Base-by-base conservation (phyloP, 1,140 invertebrate genomes). In the Ostrea edulis region DNA sequence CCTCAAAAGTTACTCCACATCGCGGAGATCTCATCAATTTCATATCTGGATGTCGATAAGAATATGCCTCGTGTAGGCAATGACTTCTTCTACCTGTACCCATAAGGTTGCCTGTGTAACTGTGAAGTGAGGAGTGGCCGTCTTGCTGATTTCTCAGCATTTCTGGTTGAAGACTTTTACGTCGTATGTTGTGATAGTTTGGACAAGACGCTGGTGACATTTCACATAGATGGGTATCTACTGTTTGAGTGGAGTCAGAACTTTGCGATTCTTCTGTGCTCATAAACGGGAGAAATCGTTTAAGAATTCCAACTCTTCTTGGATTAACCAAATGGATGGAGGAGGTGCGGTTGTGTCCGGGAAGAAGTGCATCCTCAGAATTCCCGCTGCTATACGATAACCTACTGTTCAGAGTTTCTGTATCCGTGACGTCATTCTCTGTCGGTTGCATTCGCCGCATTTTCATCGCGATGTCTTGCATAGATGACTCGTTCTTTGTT, bases 401-500 rank as follows among this genome's bases (percentile, higher is more conserved):
- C n/a, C 55, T n/a, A 62, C 55, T 62, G 55, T 62, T 62, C 17
- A 62, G 55, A n/a, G 55, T 62, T 62, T 62, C 55, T 62, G 55
- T 62, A 3, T 62, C 55, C 14, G 55, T 62, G 8, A 17, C 17
- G 14, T 62, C 55, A 62, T 62, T 20, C 17, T 62, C 55, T 62
- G 17, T 2, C 55, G 55, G n/a, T 62, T 62, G 17, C 5, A 17
- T 20, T 0, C 8, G 55, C 20, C 55, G 55, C 55, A 62, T 4
- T 62, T 62, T 62, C 55, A 62, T 62, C 17, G 17, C 55, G 17
- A 62, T 62, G 55, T 20, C 55, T 20, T 62, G 55, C 20, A 20
- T 62, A 4, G 55, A 20, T 62, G 55, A 5, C n/a, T 5, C n/a
- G 55, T 62, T 62, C 55, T 62, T 62, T 62, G 14, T 62, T 62